Conservation (phyloP, 2,113 vertebrate genomes). For the Aspidoscelis tigris region DNA sequence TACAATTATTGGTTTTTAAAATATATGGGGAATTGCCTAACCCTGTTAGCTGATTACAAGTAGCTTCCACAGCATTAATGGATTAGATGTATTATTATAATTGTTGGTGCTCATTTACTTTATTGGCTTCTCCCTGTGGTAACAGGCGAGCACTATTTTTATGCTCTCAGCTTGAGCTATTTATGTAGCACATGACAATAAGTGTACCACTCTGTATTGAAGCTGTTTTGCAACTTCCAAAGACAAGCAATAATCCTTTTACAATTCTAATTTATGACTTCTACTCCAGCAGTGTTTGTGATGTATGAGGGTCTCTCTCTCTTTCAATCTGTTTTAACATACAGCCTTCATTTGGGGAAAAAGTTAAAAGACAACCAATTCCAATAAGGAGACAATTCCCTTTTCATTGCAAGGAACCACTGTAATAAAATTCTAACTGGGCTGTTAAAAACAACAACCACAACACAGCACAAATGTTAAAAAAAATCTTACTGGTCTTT, state of each 20-base stretch:
- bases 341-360: neutral
- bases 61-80: constrained; percentile 47
- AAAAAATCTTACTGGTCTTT: neutral
- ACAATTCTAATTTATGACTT: neutral
- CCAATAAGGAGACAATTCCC: neutral
- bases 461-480: neutral
- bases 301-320: neutral
- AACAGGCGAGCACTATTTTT: constrained; percentile 6
- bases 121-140: constrained; percentile 30
- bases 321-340: no score
- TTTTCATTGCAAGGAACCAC: neutral
- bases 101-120: constrained; percentile 39
- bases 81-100: constrained; percentile 50
- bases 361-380: neutral
- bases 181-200: neutral
- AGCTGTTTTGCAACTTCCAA: constrained; percentile 19
- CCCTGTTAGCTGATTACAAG: constrained; percentile 34
- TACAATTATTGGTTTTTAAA: constrained; percentile 12
- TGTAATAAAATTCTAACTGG: neutral
- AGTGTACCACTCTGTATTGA: neutral
- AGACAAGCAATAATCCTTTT: neutral
- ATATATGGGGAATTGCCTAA: constrained; percentile 19
- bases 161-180: constrained; percentile 19
- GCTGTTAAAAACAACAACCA: neutral
- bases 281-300: neutral